Evolutionary conservation across 1,140 invertebrate species (phyloP).

Genomic region (Euura saliciscinereae): DNA sequence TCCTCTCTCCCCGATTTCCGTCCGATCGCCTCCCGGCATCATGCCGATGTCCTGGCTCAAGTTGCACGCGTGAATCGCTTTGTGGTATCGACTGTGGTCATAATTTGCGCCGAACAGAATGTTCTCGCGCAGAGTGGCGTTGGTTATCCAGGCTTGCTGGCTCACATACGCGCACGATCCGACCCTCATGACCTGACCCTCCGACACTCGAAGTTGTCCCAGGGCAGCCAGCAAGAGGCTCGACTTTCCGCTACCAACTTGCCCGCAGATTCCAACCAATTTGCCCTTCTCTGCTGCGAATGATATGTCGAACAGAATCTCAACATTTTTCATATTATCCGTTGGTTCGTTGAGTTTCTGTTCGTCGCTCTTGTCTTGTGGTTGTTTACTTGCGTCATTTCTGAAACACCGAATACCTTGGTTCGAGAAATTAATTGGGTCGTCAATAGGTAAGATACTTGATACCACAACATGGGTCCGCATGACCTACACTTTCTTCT

Average conservation of each 20-base stretch:
- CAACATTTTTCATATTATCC: constrained; percentile 27
- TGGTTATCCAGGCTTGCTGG: constrained; percentile 74
- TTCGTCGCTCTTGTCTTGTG: constrained; percentile 18
- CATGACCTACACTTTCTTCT: no score
- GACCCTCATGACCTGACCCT: constrained; percentile 63
- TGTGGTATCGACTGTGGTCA: constrained; percentile 61
- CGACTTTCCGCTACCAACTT: constrained; percentile 74
- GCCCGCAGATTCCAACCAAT: constrained; percentile 71
- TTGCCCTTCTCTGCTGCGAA: constrained; percentile 58
- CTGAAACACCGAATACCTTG: no score
- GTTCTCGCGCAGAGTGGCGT: constrained; percentile 71
- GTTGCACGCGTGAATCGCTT: constrained; percentile 60
- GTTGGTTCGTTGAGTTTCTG: neutral
- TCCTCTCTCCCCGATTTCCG: constrained; percentile 69
- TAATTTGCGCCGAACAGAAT: constrained; percentile 69
- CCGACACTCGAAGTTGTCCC: constrained; percentile 62
- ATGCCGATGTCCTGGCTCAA: constrained; percentile 63
- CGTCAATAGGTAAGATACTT: no score
- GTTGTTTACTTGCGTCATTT: no score
- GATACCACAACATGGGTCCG: no score
- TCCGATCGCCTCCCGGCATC: constrained; percentile 67
- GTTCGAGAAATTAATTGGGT: no score
- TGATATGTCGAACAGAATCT: constrained; percentile 49
- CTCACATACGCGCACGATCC: constrained; percentile 70
- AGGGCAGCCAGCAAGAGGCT: constrained; percentile 69